Evolutionary conservation across 2,113 vertebrate genomes (phyloP).

Genomic region (Sprattus sprattus): DNA sequence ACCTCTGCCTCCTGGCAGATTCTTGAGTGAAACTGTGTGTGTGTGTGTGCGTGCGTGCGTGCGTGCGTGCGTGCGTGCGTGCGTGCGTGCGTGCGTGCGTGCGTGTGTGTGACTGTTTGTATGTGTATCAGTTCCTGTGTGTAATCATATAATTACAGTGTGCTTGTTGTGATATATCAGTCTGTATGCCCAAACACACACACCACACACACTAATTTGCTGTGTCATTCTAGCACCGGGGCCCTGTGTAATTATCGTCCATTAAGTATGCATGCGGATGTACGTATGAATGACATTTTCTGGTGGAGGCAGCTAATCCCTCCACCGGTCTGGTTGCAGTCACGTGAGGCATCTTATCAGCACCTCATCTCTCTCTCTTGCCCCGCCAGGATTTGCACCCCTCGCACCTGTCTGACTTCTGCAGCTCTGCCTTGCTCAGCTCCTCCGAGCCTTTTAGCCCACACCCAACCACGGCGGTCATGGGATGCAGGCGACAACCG

Average conservation of each 20-base stretch:
- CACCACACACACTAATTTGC: background rate
- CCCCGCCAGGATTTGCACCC: conserved; percentile 6
- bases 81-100: background rate
- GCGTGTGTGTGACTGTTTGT: conserved; percentile 17
- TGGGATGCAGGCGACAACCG: background rate
- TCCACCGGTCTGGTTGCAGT: background rate
- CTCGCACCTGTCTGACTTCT: conserved; percentile 31
- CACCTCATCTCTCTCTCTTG: background rate
- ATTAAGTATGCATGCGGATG: conserved; percentile 11
- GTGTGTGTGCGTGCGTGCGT: background rate
- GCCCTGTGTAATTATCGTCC: background rate
- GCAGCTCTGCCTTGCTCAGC: conserved; percentile 14
- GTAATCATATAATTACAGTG: conserved; percentile 35
- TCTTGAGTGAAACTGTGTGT: background rate
- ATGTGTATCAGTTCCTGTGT: conserved; percentile 9
- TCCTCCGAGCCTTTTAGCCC: background rate
- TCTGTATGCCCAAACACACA: background rate
- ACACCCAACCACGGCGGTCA: background rate
- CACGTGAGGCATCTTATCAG: background rate
- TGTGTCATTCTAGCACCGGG: background rate
- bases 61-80: background rate
- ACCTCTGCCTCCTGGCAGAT: background rate
- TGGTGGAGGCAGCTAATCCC: conserved; percentile 5
- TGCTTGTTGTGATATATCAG: conserved; percentile 14
- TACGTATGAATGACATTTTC: background rate